Base-by-base conservation (phyloP, 2,888 invertebrate genomes). In the Drosophila stalkeri region DNA sequence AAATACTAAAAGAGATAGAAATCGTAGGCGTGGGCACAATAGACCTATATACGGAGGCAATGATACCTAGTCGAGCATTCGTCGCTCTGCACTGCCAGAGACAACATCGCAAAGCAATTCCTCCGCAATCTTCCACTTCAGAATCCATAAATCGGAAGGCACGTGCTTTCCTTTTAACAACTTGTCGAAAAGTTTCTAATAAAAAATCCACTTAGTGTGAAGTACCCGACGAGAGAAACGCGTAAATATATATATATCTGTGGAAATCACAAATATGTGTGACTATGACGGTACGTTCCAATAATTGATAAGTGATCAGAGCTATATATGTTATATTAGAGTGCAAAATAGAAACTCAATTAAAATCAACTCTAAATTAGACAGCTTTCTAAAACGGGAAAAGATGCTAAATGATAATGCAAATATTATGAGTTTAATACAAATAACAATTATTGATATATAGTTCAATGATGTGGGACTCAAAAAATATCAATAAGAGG, bases 251-350 rank as follows among this genome's bases (percentile, higher is more conserved):
- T 33, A 64, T 18, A 44, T 20, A 64, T 44, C 44, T 11, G 31
- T 49, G 49, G 11, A 14, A 56, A 37, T 62, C 46, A 18, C 70
- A 39, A 64, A 41, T 56, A 77, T 77, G 80, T 64, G 75, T 46
- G 72, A 75, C n/a, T 75, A 55, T 47, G 80, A 77, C 35, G 80
- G 77, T 77, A 64, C 61, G 77, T 77, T 62, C 5, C 23, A 72
- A 47, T 51, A 55, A 47, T 33, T 57, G 27, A 64, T 64, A 76
- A 64, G 51, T 60, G 76, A 27, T 27, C 27, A 27, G 27, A 59
- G 47, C 49, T 12, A 16, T n/a, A 20, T 16, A 16, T 27, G n/a
- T 14, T 23, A 46, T 27, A 6, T 27, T 27, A 62, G 27, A 63
- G 60, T 64, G 62, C 31, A 64, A 3, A 49, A 62, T 61, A 52